Evolutionary conservation across 2,113 vertebrate species (phyloP), one percentile per base, ranked within the genome.

Genomic region (Elanoides forficatus): DNA sequence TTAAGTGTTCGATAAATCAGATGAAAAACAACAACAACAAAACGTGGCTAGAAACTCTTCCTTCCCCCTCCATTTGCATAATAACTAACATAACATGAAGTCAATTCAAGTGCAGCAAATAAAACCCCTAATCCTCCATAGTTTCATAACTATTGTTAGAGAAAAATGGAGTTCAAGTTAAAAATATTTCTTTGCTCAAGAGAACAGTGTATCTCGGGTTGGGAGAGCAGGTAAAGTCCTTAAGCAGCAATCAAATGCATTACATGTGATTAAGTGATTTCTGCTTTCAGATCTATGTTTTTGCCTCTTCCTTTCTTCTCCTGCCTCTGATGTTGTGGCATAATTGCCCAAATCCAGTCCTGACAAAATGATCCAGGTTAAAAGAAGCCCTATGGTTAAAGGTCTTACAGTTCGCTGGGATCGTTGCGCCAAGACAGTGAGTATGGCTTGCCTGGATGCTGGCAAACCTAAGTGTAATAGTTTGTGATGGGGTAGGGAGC

Each of bases 291-390:
- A 36, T 47, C 32, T 63, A 3, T 34, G 36, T 40, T 94, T 92
- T 81, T 91, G 52, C 36, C 27, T 67, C 71, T 93, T 96, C 74
- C 79, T 92, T 95, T 53, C 83, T 87, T 55, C 30, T 71, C 32
- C 45, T 26, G 21, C 18, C 65, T 79, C 42, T 81, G 56, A 67
- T 88, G 60, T 47, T 94, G 72, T 42, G 45, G 60, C 9, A 16
- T 40, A 38, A 36, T 74, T 87, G 81, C 48, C 65, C 62, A 68
- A 88, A 78, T 83, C 21, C 13, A 34, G 55, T 13, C 71, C 40
- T 73, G 45, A 83, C 21, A 90, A 86, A 78, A 95, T 62, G 4
- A 40, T 42, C 17, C 40, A 38, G 76, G 60, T 84, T 67, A 81
- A 79, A 91, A 86, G 29, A 94, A 36, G 13, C 12, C 42, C 36